Conservation (phyloP, 2,888 invertebrate genomes). For the Drosophila melanosoma region DNA sequence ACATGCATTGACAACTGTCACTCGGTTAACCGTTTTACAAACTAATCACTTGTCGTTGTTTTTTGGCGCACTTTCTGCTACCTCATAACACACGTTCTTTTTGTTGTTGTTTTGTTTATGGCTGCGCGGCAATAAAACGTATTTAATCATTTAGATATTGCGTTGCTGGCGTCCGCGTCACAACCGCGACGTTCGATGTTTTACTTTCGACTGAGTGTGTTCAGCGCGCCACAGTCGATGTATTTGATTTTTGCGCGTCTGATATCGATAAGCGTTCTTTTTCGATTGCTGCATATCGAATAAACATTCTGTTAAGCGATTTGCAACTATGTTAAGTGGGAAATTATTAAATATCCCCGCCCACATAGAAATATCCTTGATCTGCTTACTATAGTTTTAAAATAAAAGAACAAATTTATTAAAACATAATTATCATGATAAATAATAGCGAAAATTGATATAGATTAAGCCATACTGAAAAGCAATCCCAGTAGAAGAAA, state of each 20-base stretch:
- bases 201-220: constrained; percentile 41
- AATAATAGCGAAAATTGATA: neutral
- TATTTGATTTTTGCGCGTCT: constrained; percentile 34
- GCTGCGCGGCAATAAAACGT: constrained; percentile 25
- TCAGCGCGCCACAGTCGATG: constrained; percentile 11
- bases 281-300: constrained; percentile 7
- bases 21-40: constrained; percentile 38
- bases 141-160: constrained; percentile 10
- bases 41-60: constrained; percentile 35
- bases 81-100: constrained; percentile 10
- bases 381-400: neutral
- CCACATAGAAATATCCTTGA: neutral
- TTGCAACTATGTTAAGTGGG: constrained; percentile 7
- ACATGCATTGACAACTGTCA: constrained; percentile 28
- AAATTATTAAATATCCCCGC: neutral
- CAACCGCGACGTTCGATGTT: constrained; percentile 37
- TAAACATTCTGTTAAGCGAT: constrained; percentile 13
- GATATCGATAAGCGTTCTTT: constrained; percentile 25
- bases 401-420: neutral
- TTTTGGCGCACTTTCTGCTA: constrained; percentile 48
- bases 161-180: constrained; percentile 17
- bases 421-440: neutral
- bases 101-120: constrained; percentile 27
- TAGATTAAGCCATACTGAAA: neutral
- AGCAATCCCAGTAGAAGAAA: constrained; percentile 7